Evolutionary conservation across 2,888 invertebrate genomes (phyloP).

Genomic region (Athalia rosae): DNA sequence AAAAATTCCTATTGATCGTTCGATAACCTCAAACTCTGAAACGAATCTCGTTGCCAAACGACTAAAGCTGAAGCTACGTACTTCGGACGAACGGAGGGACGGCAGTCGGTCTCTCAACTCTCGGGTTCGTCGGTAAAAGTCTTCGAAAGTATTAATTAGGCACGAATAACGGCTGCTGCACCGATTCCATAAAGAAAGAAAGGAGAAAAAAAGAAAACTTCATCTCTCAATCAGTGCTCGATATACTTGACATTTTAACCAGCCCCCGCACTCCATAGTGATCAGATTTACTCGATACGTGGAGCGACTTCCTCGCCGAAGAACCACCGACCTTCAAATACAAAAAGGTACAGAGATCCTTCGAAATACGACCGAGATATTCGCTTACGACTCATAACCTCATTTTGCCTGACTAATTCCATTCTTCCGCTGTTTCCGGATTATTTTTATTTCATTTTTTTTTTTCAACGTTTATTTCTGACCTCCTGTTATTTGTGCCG

Average conservation of each 20-base stretch:
- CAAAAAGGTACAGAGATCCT: background rate
- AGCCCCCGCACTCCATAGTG: too few relatives aligned
- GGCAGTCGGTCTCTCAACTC: background rate
- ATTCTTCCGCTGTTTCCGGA: background rate
- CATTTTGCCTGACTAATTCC: slow-evolving; percentile 13
- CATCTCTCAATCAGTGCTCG: too few relatives aligned
- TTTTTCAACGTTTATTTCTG: background rate
- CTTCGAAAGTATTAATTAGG: background rate
- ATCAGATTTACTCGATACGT: too few relatives aligned
- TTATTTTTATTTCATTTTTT: background rate
- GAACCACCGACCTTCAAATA: background rate
- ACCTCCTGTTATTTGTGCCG: background rate
- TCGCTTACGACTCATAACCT: slow-evolving; percentile 10
- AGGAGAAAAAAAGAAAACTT: background rate
- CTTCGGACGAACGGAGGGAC: slow-evolving; percentile 14
- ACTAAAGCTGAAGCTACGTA: slow-evolving; percentile 8
- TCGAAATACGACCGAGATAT: background rate
- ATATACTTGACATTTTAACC: too few relatives aligned
- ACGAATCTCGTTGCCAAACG: slow-evolving; percentile 32
- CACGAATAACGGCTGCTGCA: too few relatives aligned
- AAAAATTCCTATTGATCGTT: slow-evolving; percentile 47
- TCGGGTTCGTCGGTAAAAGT: slow-evolving; percentile 16
- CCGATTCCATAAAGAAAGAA: background rate
- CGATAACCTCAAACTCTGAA: slow-evolving; percentile 51
- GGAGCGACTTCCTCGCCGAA: too few relatives aligned